Conservation (phyloP, 2,888 invertebrate genomes). For the Meiosimyza decipiens region DNA sequence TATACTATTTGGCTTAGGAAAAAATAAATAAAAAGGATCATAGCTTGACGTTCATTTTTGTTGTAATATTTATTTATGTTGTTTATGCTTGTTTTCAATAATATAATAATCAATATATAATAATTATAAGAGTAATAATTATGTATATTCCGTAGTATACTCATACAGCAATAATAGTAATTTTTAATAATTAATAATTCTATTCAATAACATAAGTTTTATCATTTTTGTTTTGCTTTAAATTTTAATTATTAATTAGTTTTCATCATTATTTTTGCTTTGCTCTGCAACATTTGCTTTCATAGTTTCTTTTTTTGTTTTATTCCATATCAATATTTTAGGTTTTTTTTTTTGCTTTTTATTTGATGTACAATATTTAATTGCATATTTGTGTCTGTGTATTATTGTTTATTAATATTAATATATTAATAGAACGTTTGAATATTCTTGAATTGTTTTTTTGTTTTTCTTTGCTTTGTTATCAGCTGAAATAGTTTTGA, state of each 20-base stretch:
- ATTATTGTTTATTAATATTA: constrained; percentile 18
- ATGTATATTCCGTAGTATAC: constrained; percentile 50
- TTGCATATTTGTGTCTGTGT: constrained; percentile 24
- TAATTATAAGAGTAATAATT: constrained; percentile 61
- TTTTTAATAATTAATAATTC: constrained; percentile 62
- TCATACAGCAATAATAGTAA: constrained; percentile 58
- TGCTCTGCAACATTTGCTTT: constrained; percentile 33
- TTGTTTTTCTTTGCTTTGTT: constrained; percentile 33
- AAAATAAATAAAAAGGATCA: not conserved
- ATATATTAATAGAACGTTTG: constrained; percentile 27
- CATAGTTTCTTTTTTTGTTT: not conserved
- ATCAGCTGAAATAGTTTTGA: constrained; percentile 27
- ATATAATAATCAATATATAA: constrained; percentile 60
- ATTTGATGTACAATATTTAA: constrained; percentile 45
- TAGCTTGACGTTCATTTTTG: constrained; percentile 29
- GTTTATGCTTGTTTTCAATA: constrained; percentile 62
- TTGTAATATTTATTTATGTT: constrained; percentile 54
- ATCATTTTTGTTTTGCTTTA: constrained; percentile 41
- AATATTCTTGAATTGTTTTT: constrained; percentile 40
- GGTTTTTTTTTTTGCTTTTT: constrained; percentile 32
- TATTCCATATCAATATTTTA: constrained; percentile 24
- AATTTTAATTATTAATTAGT: constrained; percentile 36
- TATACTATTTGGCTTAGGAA: too few relatives aligned
- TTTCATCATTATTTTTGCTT: constrained; percentile 34
- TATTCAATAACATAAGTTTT: constrained; percentile 51